Evolutionary conservation across 2,888 invertebrate species (phyloP), one percentile per base, ranked within the genome.

Genomic region (Nysson spinosus): DNA sequence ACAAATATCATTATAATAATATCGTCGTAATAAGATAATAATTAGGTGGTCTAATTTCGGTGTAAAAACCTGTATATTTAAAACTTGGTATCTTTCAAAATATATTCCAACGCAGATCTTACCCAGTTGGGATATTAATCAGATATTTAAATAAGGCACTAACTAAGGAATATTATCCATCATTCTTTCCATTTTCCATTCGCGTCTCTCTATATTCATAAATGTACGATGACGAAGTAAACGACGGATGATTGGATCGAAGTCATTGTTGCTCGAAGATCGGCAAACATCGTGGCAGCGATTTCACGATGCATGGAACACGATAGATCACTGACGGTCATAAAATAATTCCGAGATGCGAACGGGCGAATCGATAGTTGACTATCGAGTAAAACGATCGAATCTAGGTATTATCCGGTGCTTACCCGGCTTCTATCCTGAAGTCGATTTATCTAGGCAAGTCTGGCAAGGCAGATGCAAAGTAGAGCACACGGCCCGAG

Each of bases 401-500:
- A 75, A 75, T 71, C 70, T 51, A n/a, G n/a, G 57, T 43, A 63
- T 64, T 75, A 72, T 72, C 75, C 58, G 52, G 40, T 40, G 34
- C 40, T 40, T 40, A 50, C 19, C 39, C 61, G 58, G n/a, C n/a
- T 69, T 72, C 66, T 74, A 69, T 75, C 75, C 72, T n/a, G n/a
- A n/a, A 30, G 40, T 12, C 64, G 71, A 71, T 75, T 74, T 74
- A 74, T 74, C 64, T 68, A 56, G 26, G 44, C 61, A 40, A 30
- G 46, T 17, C 34, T 39, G 60, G 19, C 34, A 43, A 56, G 50
- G 65, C 71, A 49, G 56, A 75, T 60, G 75, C 66, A 75, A 75
- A 75, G 74, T 75, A 61, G 75, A 75, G 69, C 64, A 75, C 44
- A 26, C 44, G 37, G 55, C 50, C 14, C 57, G 49, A 54, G 58